Percentiles rank a stretch among this genome's conserved stretches.
phyloP scores from a whole-genome alignment of 2,888 invertebrate species.

The Acrobasis consociella region DNA sequence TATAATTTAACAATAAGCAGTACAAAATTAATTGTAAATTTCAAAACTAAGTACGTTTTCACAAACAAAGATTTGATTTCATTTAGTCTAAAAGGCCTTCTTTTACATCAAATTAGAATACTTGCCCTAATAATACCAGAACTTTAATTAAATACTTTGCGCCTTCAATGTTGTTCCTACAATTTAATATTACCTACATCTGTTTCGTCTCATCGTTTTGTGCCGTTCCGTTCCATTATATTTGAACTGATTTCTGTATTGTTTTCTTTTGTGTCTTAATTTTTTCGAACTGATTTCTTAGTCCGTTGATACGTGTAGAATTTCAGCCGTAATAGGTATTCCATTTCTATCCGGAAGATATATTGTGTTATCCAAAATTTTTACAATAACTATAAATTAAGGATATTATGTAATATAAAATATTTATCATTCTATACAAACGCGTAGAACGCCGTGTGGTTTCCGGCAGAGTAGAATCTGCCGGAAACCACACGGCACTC shows the following conservation, averaged over 20 bases:
- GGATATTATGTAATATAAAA: no score
- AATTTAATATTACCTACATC: not conserved
- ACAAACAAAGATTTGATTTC: not conserved
- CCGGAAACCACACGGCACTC: no score
- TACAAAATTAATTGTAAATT: not conserved
- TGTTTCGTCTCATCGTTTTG: not conserved
- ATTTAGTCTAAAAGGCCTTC: not conserved
- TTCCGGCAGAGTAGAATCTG: no score
- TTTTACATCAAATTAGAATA: not conserved
- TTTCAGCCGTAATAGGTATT: no score
- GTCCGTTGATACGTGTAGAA: no score
- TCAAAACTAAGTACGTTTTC: not conserved
- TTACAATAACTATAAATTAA: no score
- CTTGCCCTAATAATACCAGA: not conserved
- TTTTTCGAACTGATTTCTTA: no score
- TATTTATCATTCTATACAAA: no score
- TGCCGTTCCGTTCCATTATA: not conserved
- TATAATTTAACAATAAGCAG: no score
- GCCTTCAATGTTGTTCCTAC: not conserved
- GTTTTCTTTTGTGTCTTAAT: not conserved
- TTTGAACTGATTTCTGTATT: not conserved
- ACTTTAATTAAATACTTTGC: not conserved
- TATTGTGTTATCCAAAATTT: no score
- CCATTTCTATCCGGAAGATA: no score
- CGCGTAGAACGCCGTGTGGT: no score